Conservation (phyloP, 2,113 vertebrate genomes). For the pig (Sus scrofa) region T2T-Sscrofa CM000818.6:44128501-44129000, state of each 20-base stretch:
- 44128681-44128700: background rate
- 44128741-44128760: no score
- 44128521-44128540: background rate
- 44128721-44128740: background rate
- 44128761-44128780: no score
- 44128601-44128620: background rate
- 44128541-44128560: background rate
- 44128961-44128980: background rate
- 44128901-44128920: no score
- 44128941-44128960: background rate
- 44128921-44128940: no score
- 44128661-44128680: background rate
- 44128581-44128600: background rate
- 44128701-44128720: background rate
- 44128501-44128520: slow-evolving; percentile 18
- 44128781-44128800: no score
- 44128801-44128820: no score
- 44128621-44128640: background rate
- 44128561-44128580: background rate
- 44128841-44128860: no score
- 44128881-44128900: no score
- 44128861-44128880: no score
- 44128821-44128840: no score
- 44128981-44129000: background rate
- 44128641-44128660: background rate